phyloP scores from a whole-genome alignment of 2,113 vertebrate species.

The Mungos mungo region DNA sequence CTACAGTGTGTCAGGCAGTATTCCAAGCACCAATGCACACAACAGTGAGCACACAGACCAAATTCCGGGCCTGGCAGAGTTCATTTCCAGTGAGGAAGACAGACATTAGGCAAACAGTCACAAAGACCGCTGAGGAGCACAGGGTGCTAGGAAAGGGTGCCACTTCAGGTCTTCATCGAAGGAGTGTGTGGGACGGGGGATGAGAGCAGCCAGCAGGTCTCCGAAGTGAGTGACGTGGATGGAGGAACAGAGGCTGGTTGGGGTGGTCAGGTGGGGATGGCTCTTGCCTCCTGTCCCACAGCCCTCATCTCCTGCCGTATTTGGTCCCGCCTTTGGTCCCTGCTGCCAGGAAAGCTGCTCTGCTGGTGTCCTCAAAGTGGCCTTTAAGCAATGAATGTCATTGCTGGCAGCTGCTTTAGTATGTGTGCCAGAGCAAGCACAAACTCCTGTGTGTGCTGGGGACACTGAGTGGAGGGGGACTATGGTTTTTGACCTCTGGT shows the following conservation, averaged over 20 bases:
- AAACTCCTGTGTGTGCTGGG: not conserved
- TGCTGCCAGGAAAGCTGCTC: not conserved
- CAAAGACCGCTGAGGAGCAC: not conserved
- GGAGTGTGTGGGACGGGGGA: not conserved
- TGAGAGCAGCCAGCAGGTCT: not conserved
- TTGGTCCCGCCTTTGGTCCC: not conserved
- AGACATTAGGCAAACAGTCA: not conserved
- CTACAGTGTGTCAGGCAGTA: not conserved
- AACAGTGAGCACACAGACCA: not conserved
- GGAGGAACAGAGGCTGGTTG: not conserved
- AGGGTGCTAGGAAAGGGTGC: not conserved
- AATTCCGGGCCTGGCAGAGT: not conserved
- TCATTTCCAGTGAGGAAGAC: not conserved
- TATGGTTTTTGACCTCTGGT: constrained; percentile 33
- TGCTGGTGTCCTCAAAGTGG: not conserved
- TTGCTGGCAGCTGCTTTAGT: not conserved
- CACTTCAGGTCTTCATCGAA: not conserved
- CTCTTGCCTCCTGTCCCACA: not conserved
- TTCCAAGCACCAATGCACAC: not conserved
- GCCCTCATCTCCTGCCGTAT: not conserved
- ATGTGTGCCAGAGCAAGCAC: not conserved
- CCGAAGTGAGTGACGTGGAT: not conserved
- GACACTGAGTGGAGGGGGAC: not conserved
- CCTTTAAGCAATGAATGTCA: not conserved
- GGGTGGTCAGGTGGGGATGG: not conserved